phyloP scores from a whole-genome alignment of 2,797 vertebrate species.

The Acanthurus tractus region DNA sequence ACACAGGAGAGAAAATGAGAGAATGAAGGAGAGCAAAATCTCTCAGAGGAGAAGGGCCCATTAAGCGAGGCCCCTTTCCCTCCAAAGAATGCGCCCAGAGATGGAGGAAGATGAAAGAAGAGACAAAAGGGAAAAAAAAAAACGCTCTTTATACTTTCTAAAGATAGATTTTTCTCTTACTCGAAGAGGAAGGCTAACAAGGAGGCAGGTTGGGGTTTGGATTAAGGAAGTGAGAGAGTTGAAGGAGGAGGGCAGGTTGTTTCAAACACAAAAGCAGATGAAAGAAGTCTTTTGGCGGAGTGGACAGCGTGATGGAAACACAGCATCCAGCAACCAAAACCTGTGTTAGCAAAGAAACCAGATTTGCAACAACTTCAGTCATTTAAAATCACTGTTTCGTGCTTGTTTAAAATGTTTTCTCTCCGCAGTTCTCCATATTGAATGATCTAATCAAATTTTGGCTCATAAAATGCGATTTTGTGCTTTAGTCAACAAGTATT shows the following conservation, averaged over 20 bases:
- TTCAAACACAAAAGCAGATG: slow-evolving; percentile 82
- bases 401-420: slow-evolving; percentile 11
- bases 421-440: slow-evolving; percentile 11
- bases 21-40: slow-evolving; percentile 63
- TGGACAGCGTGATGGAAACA: slow-evolving; percentile 51
- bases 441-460: slow-evolving; percentile 40
- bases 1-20: slow-evolving; percentile 70
- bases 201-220: slow-evolving; percentile 68
- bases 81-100: slow-evolving; percentile 76
- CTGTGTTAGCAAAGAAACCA: slow-evolving; percentile 11
- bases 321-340: slow-evolving; percentile 18
- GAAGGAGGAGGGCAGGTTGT: slow-evolving; percentile 78
- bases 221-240: slow-evolving; percentile 56
- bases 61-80: slow-evolving; percentile 69
- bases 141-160: slow-evolving; percentile 69
- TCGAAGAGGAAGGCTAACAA: slow-evolving; percentile 64
- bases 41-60: slow-evolving; percentile 75
- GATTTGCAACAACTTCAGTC: slow-evolving; percentile 20
- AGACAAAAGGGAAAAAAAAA: slow-evolving; percentile 7
- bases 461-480: slow-evolving; percentile 48
- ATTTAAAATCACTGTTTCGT: slow-evolving; percentile 40
- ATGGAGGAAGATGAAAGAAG: slow-evolving; percentile 84
- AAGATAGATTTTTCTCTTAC: slow-evolving; percentile 77
- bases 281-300: slow-evolving; percentile 78
- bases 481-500: slow-evolving; percentile 70